Percentiles rank a stretch among this genome's conserved stretches.
Evolutionary conservation across 2,888 invertebrate genomes (phyloP).

Genomic region (Deladenus siricidicola): DNA sequence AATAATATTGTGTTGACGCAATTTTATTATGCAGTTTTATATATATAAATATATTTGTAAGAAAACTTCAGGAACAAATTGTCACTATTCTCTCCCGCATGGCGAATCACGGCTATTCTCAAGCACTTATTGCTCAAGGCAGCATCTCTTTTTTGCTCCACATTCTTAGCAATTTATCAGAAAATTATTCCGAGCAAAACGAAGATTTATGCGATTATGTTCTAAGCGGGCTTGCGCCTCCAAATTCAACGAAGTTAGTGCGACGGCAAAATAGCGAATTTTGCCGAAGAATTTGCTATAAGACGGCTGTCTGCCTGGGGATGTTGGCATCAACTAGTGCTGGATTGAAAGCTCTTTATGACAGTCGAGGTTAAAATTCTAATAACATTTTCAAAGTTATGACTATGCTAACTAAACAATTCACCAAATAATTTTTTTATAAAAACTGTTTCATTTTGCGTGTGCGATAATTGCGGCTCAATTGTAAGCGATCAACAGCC

Average conservation of each 20-base stretch:
- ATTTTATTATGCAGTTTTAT: no score
- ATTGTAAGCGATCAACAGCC: no score
- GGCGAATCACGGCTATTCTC: conserved; percentile 40
- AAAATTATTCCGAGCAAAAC: conserved; percentile 15
- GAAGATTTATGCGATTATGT: conserved; percentile 18
- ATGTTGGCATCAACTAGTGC: conserved; percentile 39
- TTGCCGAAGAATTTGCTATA: conserved; percentile 44
- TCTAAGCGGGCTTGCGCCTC: conserved; percentile 15
- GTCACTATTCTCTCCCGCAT: conserved; percentile 44
- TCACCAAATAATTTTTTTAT: no score
- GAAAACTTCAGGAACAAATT: conserved; percentile 18
- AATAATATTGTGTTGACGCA: no score
- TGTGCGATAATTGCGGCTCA: no score
- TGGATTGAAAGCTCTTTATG: conserved; percentile 42
- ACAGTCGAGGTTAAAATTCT: conserved; percentile 32
- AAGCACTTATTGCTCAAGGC: conserved; percentile 38
- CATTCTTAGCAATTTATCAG: no score
- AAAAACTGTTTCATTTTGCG: no score
- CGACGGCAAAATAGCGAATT: conserved; percentile 30
- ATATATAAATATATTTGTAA: not conserved
- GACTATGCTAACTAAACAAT: not conserved
- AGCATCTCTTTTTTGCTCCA: conserved; percentile 42
- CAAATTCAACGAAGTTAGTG: not conserved
- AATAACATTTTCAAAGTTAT: not conserved
- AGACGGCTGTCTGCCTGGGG: conserved; percentile 48